phyloP scores from a whole-genome alignment of 2,888 invertebrate genomes.

The Adelognathus sp. region DNA sequence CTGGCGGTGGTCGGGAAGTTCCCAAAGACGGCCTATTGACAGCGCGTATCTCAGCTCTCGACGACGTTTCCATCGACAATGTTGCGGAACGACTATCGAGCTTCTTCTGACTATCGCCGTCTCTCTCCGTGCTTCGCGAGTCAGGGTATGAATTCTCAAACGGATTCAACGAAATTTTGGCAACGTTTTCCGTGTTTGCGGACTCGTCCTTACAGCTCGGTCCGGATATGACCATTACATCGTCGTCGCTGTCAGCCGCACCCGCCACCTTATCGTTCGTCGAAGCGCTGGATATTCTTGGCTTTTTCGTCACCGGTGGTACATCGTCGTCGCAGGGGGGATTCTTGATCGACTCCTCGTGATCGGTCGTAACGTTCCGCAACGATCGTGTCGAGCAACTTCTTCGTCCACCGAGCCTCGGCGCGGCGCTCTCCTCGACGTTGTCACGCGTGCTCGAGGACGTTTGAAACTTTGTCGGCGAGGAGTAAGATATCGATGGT shows the following conservation, averaged over 20 bases:
- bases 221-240: constrained; percentile 45
- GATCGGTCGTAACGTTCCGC: background rate
- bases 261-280: background rate
- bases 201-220: constrained; percentile 27
- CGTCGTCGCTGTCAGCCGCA: constrained; percentile 59
- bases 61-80: background rate
- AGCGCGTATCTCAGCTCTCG: background rate
- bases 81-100: background rate
- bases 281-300: constrained; percentile 15
- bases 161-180: background rate
- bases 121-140: background rate
- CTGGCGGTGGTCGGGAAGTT: background rate
- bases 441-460: background rate
- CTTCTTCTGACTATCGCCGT: background rate
- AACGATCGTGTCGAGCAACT: background rate
- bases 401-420: background rate
- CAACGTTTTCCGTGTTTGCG: background rate
- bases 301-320: constrained; percentile 52
- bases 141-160: background rate
- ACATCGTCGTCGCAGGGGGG: constrained; percentile 10
- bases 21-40: background rate
- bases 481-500: background rate
- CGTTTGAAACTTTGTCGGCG: background rate
- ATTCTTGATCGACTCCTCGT: background rate
- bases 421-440: background rate